Percentiles rank a stretch among this genome's conserved stretches.
Conservation (phyloP, 2,797 vertebrate genomes). For the Rhinoraja longicauda region DNA sequence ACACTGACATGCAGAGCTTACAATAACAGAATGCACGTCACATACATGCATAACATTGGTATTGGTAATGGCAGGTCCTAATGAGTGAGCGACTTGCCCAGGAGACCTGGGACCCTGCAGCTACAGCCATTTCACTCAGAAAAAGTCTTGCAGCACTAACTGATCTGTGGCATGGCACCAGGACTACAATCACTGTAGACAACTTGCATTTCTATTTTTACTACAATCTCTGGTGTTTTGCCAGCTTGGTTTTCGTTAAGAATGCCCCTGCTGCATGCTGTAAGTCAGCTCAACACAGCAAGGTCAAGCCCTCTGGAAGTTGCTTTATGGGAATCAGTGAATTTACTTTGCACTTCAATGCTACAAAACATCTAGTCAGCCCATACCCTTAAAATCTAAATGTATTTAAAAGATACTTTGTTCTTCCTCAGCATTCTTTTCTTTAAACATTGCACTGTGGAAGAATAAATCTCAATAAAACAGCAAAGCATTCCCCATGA, state of each 20-base stretch:
- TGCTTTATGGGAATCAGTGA: slow-evolving; percentile 13
- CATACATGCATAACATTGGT: slow-evolving; percentile 76
- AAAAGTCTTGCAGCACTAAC: slow-evolving; percentile 73
- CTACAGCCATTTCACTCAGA: slow-evolving; percentile 73
- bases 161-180: slow-evolving; percentile 70
- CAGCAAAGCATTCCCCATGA: background rate
- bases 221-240: slow-evolving; percentile 86
- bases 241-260: slow-evolving; percentile 70
- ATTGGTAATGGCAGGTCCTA: slow-evolving; percentile 80
- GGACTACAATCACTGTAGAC: slow-evolving; percentile 70
- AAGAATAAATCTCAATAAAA: background rate
- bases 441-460: background rate
- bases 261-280: slow-evolving; percentile 52
- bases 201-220: slow-evolving; percentile 52
- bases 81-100: slow-evolving; percentile 72
- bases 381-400: slow-evolving; percentile 14
- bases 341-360: slow-evolving; percentile 25
- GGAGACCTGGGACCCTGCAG: slow-evolving; percentile 76
- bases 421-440: background rate
- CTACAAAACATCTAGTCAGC: background rate
- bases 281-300: slow-evolving; percentile 60
- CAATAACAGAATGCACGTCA: slow-evolving; percentile 79
- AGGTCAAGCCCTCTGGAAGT: slow-evolving; percentile 32
- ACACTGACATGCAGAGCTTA: slow-evolving; percentile 79
- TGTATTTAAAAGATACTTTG: background rate